Base-by-base conservation (phyloP, 2,797 vertebrate genomes). In the Miichthys miiuy region DNA sequence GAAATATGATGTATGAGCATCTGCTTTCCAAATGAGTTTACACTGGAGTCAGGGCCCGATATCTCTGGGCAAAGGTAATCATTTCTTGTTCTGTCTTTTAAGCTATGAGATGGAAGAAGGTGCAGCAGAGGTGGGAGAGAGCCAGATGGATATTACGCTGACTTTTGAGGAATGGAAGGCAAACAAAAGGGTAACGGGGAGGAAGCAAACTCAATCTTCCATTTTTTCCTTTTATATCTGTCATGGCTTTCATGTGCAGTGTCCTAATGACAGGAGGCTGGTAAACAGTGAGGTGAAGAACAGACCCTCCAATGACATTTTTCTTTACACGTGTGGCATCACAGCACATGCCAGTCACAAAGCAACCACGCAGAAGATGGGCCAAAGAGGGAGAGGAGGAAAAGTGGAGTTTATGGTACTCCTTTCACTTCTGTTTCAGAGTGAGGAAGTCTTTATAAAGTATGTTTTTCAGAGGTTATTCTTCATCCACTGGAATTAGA, bases 11-110 rank as follows among this genome's bases (percentile, higher is more conserved):
- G 86, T 93, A 94, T 91, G 93, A 93, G 92, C 91, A 93, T 90
- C 86, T 95, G 82, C 91, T 92, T 93, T 91, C 89, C 87, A 96
- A 96, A 96, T 94, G 92, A 95, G 89, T 96, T 97, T 97, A 95
- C 82, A 86, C 64, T 81, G 72, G 65, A 93, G 93, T 87, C 88
- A 83, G 93, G 89, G 93, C 87, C 90, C 86, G 92, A 95, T 95
- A 94, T 95, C 89, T 94, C 88, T 87, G 89, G 92, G 91, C 91
- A 93, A 95, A 94, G 94, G 94, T 90, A 95, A 95, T 96, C 93
- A 95, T 88, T 93, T 90, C 84, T 90, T 92, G 80, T 84, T 94
- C 91, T 92, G 92, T 91, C 86, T 93, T 91, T 90, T 81, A 90
- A 85, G 83, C 72, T 69, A 75, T 56, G 83, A 86, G 88, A 86